phyloP scores from a whole-genome alignment of 1,140 invertebrate species.

The Sweltsa coloradensis region DNA sequence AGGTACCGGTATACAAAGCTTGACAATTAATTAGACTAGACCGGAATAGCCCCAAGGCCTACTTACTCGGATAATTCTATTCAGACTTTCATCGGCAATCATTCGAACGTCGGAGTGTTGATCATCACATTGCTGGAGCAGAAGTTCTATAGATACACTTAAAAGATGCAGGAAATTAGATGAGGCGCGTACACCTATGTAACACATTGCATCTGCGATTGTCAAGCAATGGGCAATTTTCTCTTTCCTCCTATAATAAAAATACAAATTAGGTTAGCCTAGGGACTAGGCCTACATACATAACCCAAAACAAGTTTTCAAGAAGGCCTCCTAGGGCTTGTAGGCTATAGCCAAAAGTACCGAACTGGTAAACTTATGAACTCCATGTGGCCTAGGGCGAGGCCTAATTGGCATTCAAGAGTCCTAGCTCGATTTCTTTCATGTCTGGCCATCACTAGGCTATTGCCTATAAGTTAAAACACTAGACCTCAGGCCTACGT shows the following conservation, averaged over 20 bases:
- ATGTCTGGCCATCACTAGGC: slow-evolving; percentile 5
- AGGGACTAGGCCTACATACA: slow-evolving; percentile 6
- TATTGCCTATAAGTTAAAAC: slow-evolving; percentile 11
- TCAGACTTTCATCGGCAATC: slow-evolving; percentile 67
- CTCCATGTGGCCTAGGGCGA: background rate
- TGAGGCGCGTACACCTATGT: slow-evolving; percentile 33
- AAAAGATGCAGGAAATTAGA: slow-evolving; percentile 53
- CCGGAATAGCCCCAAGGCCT: too few relatives aligned
- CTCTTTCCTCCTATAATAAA: slow-evolving; percentile 47
- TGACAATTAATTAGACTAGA: too few relatives aligned
- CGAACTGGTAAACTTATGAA: background rate
- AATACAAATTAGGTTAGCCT: slow-evolving; percentile 11
- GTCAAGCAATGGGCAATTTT: slow-evolving; percentile 53
- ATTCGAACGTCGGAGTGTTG: slow-evolving; percentile 62
- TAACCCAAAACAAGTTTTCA: background rate
- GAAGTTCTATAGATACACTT: slow-evolving; percentile 53
- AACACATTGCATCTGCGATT: slow-evolving; percentile 54
- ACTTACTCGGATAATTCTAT: slow-evolving; percentile 58
- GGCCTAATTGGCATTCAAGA: slow-evolving; percentile 5
- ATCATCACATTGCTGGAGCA: slow-evolving; percentile 62
- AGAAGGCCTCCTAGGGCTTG: too few relatives aligned
- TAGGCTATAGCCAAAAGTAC: too few relatives aligned
- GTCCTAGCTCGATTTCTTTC: slow-evolving; percentile 11
- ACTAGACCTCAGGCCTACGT: too few relatives aligned
- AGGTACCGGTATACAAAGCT: too few relatives aligned